phyloP scores from a whole-genome alignment of 2,113 vertebrate genomes.

The Tricholaema leucomelas region DNA sequence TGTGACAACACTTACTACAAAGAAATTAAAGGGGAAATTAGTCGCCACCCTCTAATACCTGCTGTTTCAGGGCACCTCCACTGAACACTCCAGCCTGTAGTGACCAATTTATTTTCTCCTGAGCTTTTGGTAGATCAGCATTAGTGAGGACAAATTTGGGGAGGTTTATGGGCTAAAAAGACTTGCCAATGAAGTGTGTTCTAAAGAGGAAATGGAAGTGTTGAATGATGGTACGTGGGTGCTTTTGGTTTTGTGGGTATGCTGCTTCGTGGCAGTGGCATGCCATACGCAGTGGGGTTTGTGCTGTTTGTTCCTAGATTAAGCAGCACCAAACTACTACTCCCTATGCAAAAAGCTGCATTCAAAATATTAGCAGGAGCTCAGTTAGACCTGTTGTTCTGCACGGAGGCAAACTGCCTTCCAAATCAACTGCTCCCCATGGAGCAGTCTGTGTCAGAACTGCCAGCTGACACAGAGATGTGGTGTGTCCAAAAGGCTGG shows the following conservation, averaged over 20 bases:
- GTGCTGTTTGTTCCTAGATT: not conserved
- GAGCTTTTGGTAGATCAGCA: not conserved
- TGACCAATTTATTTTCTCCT: not conserved
- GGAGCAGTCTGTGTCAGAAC: not conserved
- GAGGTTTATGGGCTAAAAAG: not conserved
- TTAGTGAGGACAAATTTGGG: not conserved
- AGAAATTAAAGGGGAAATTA: constrained; percentile 6
- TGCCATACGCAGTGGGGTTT: not conserved
- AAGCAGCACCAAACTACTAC: not conserved
- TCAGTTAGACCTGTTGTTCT: not conserved
- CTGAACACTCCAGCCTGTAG: not conserved
- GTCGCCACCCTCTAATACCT: not conserved
- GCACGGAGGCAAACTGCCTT: not conserved
- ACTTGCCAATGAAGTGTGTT: not conserved
- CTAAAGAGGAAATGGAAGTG: constrained; percentile 10
- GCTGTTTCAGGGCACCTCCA: not conserved
- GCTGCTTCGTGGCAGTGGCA: not conserved
- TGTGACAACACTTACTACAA: not conserved
- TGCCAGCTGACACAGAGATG: not conserved
- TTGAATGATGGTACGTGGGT: not conserved
- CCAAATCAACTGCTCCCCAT: not conserved
- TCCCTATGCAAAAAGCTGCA: not conserved
- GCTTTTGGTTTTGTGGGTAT: constrained; percentile 30
- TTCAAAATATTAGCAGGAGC: not conserved
- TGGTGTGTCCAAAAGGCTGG: fast-evolving